Evolutionary conservation across 1,140 invertebrate genomes (phyloP).

Genomic region (Babylonia areolata): DNA sequence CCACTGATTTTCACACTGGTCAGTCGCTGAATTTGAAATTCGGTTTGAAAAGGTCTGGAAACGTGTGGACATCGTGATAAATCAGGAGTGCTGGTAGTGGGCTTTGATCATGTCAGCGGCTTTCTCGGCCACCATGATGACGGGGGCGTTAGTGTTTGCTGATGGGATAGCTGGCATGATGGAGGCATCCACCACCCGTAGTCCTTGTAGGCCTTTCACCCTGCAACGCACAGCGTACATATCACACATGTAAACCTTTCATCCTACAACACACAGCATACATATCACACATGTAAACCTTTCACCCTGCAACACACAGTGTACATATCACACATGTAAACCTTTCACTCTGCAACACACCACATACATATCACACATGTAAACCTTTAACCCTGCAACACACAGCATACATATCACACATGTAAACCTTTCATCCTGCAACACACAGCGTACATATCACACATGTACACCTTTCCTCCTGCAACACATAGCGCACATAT

Average conservation of each 20-base stretch:
- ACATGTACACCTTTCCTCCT: no score
- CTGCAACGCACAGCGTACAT: slow-evolving; percentile 27
- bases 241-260: neutral
- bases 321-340: neutral
- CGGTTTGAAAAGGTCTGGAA: no score
- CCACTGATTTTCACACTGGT: no score
- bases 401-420: neutral
- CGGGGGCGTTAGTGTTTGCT: slow-evolving; percentile 79
- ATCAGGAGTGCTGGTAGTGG: neutral
- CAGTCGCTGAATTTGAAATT: no score
- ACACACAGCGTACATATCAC: no score
- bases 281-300: neutral
- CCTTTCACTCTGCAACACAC: neutral
- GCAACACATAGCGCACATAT: no score
- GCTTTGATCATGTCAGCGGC: slow-evolving; percentile 77
- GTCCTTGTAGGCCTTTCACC: slow-evolving; percentile 74
- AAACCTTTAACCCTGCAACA: neutral
- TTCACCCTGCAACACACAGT: slow-evolving; percentile 2
- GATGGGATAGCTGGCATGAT: slow-evolving; percentile 79
- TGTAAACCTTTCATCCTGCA: neutral
- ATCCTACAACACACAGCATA: neutral
- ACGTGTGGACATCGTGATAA: no score
- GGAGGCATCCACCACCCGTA: slow-evolving; percentile 79
- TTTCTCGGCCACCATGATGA: slow-evolving; percentile 79
- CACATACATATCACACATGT: neutral